Percentiles rank a stretch among this genome's conserved stretches.
Conservation (phyloP, 1,140 invertebrate genomes). For the Idris sp. region DNA sequence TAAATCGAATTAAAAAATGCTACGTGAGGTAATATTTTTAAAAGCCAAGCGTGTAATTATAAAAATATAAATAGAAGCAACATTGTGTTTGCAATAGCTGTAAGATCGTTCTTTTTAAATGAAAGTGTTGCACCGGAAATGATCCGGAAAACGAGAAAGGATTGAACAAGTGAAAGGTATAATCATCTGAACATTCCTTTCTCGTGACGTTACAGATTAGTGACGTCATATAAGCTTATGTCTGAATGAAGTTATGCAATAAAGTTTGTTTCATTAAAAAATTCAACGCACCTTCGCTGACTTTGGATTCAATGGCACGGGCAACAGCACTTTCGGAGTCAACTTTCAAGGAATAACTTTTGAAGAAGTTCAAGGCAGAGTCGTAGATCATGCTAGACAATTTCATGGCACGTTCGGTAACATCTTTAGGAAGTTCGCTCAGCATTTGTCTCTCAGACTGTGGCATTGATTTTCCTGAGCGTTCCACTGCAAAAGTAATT, state of each 20-base stretch:
- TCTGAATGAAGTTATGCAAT: slow-evolving; percentile 56
- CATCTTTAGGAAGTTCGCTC: slow-evolving; percentile 77
- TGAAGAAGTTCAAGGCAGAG: slow-evolving; percentile 79
- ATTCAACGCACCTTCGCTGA: slow-evolving; percentile 79
- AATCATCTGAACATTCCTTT: slow-evolving; percentile 58
- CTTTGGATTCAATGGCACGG: slow-evolving; percentile 77
- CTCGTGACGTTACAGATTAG: slow-evolving; percentile 59
- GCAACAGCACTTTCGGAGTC: slow-evolving; percentile 78
- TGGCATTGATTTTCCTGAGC: slow-evolving; percentile 76
- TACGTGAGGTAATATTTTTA: slow-evolving; percentile 3
- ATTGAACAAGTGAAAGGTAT: slow-evolving; percentile 67
- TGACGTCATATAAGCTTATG: slow-evolving; percentile 51
- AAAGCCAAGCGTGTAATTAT: too few relatives aligned
- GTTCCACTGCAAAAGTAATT: slow-evolving; percentile 72
- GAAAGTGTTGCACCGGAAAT: slow-evolving; percentile 45
- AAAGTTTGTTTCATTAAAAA: slow-evolving; percentile 11
- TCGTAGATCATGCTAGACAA: slow-evolving; percentile 80
- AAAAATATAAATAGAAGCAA: too few relatives aligned
- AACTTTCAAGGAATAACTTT: slow-evolving; percentile 81
- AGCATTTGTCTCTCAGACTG: slow-evolving; percentile 77
- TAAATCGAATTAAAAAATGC: slow-evolving; percentile 26
- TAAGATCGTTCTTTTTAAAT: slow-evolving; percentile 6
- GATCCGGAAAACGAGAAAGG: slow-evolving; percentile 47
- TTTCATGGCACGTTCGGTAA: slow-evolving; percentile 76
- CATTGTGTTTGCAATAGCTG: too few relatives aligned